phyloP scores from a whole-genome alignment of 2,113 vertebrate genomes.

The Saccopteryx leptura region DNA sequence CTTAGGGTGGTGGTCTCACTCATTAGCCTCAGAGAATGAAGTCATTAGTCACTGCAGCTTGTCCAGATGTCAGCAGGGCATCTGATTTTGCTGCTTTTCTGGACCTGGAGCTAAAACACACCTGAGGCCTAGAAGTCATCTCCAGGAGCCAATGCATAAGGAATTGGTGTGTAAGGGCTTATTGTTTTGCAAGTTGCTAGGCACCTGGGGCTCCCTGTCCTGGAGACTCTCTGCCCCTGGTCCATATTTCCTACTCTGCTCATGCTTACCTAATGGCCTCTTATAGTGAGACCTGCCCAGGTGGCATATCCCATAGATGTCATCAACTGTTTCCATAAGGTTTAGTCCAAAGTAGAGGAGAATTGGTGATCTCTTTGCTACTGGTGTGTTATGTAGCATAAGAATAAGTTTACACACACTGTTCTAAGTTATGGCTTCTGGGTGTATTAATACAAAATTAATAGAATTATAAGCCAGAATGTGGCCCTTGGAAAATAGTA shows the following conservation, averaged over 20 bases:
- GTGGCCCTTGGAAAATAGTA: neutral
- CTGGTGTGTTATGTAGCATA: neutral
- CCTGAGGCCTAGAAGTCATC: neutral
- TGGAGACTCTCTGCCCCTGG: neutral
- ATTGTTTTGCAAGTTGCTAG: neutral
- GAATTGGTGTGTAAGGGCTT: neutral
- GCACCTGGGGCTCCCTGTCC: neutral
- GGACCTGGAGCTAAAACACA: neutral
- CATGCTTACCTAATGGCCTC: neutral
- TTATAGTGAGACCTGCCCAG: neutral
- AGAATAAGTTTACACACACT: neutral
- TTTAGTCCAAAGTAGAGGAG: neutral
- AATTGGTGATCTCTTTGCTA: neutral
- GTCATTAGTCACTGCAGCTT: neutral
- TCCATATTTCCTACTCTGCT: neutral
- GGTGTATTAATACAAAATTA: constrained; percentile 9
- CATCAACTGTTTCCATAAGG: neutral
- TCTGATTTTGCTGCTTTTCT: neutral
- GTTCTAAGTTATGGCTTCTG: neutral
- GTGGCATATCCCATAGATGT: neutral
- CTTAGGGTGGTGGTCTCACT: neutral
- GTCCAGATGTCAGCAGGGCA: neutral
- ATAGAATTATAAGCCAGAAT: neutral
- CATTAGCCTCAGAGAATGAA: neutral
- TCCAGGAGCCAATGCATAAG: neutral